Percentiles rank a stretch among this genome's conserved stretches.
These are phyloP conservation scores for Atta colombica DNA, from an alignment of 1,140 invertebrate species.

Conservation along the genomic window DNA sequence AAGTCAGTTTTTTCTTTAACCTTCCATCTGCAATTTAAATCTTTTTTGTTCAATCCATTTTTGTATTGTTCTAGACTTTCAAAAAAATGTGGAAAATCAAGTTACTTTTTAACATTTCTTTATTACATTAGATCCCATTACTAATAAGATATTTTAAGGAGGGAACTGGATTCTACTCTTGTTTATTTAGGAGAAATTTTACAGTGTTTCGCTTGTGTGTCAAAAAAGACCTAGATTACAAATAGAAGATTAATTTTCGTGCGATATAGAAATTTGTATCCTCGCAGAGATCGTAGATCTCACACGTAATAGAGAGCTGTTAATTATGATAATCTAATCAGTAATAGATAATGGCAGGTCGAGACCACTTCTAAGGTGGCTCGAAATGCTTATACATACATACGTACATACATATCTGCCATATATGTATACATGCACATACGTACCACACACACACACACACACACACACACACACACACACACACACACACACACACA, in stretches of 20 bases:
- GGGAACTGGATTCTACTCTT: too few relatives aligned
- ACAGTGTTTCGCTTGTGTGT: too few relatives aligned
- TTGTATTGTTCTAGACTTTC: too few relatives aligned
- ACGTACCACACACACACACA: neutral
- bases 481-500: neutral
- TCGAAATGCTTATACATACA: slow-evolving; percentile 30
- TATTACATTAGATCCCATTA: too few relatives aligned
- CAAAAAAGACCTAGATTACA: too few relatives aligned
- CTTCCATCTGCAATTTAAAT: too few relatives aligned
- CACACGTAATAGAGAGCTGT: neutral
- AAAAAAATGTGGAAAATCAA: too few relatives aligned
- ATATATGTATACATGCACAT: neutral
- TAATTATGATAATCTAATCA: slow-evolving; percentile 26
- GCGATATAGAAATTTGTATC: slow-evolving; percentile 25
- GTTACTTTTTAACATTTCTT: too few relatives aligned
- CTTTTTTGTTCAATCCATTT: too few relatives aligned
- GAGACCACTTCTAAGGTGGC: slow-evolving; percentile 46
- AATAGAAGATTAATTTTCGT: neutral
- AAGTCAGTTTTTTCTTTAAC: neutral
- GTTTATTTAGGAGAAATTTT: too few relatives aligned
- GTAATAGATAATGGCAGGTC: neutral
- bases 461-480: neutral
- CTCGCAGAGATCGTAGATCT: too few relatives aligned
- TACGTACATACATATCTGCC: neutral
- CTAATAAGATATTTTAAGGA: too few relatives aligned